Conservation (phyloP, 2,797 vertebrate genomes). For the Columba guinea region DNA sequence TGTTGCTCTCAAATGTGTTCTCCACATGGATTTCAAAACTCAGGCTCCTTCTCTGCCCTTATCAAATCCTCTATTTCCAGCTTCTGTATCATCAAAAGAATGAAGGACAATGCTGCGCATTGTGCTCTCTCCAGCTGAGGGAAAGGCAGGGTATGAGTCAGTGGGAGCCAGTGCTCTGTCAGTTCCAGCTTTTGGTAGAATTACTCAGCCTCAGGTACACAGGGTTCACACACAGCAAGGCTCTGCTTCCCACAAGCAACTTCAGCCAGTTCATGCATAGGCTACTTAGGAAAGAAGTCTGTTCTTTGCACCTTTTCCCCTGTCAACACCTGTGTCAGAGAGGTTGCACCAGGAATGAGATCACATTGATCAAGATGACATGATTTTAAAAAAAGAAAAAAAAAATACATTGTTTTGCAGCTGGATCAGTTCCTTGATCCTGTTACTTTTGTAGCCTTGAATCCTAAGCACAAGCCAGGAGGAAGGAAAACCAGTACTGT, state of each 20-base stretch:
- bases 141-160: not conserved
- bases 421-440: not conserved
- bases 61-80: not conserved
- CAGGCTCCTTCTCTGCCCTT: not conserved
- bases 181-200: not conserved
- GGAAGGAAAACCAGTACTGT: not conserved
- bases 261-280: not conserved
- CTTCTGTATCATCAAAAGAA: not conserved
- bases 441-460: not conserved
- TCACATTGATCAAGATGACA: not conserved
- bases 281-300: not conserved
- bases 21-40: not conserved
- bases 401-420: not conserved
- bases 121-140: not conserved
- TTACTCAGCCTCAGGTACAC: not conserved
- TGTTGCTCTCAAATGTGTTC: not conserved
- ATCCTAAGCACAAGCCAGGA: not conserved
- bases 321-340: not conserved
- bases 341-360: not conserved
- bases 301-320: not conserved
- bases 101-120: accelerated
- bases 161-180: not conserved
- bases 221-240: not conserved
- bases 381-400: accelerated
- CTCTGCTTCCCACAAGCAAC: not conserved